Percentiles rank a stretch among this genome's conserved stretches.
These are phyloP conservation scores for Beroe ovata DNA, from an alignment of 37 sponge, comb jelly and placozoan genomes.

Conservation along the genomic window DNA sequence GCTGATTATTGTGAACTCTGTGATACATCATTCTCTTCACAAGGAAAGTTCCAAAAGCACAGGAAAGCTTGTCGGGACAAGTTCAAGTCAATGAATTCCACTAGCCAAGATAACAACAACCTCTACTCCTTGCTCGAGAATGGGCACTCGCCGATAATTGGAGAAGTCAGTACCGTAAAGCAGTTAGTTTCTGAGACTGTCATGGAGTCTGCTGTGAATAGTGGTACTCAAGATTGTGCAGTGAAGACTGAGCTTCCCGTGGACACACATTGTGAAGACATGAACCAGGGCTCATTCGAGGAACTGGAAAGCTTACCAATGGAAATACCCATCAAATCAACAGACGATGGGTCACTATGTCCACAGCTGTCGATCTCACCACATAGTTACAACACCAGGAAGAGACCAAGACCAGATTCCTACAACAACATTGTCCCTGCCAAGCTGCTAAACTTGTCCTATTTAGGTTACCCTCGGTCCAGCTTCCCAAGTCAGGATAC, in stretches of 20 bases:
- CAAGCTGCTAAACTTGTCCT: slow-evolving; percentile 31
- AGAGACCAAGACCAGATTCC: slow-evolving; percentile 43
- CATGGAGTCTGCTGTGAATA: background rate
- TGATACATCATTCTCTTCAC: slow-evolving; percentile 30
- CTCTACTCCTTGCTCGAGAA: slow-evolving; percentile 1
- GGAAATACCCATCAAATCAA: slow-evolving; percentile 39
- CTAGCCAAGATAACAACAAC: background rate
- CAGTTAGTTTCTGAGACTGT: background rate
- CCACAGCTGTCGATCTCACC: slow-evolving; percentile 21
- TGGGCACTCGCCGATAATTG: background rate
- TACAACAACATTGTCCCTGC: slow-evolving; percentile 61
- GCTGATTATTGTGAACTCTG: slow-evolving; percentile 63
- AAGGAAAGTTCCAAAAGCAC: slow-evolving; percentile 66
- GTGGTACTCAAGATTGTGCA: background rate
- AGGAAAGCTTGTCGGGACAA: slow-evolving; percentile 52
- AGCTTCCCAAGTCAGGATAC: background rate
- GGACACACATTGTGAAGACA: background rate
- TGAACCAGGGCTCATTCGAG: background rate
- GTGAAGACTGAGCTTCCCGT: background rate
- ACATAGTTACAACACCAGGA: slow-evolving; percentile 63
- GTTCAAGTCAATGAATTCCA: slow-evolving; percentile 27
- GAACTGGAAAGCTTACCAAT: slow-evolving; percentile 32
- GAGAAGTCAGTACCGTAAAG: background rate
- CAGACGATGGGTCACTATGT: background rate
- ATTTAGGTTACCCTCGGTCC: slow-evolving; percentile 1